These are phyloP conservation scores for Plumapathes pennacea DNA, from an alignment of 92 coral and sea anemone species.

Conservation along the genomic window DNA sequence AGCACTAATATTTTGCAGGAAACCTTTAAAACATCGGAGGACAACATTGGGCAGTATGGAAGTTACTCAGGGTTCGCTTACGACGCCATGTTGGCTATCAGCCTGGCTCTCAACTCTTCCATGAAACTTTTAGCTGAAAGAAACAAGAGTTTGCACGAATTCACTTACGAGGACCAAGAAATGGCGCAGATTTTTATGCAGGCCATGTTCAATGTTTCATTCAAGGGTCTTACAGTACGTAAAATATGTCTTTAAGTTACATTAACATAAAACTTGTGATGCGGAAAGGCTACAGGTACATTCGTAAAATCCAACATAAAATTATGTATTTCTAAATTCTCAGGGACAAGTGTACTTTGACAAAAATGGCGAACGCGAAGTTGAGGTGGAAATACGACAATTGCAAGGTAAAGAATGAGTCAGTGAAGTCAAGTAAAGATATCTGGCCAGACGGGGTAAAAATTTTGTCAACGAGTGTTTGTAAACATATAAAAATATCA, in stretches of 20 bases:
- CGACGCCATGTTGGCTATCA: constrained; percentile 59
- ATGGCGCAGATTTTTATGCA: constrained; percentile 24
- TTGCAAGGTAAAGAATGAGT: constrained; percentile 40
- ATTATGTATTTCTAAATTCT: neutral
- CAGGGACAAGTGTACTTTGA: constrained; percentile 51
- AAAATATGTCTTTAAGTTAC: no score
- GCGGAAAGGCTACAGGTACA: no score
- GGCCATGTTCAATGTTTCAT: constrained; percentile 19
- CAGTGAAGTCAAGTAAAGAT: neutral
- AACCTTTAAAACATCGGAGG: constrained; percentile 21
- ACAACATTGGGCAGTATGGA: constrained; percentile 25
- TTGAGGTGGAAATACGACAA: constrained; percentile 22
- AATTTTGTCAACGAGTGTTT: no score
- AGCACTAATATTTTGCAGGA: constrained; percentile 1
- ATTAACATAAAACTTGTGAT: no score
- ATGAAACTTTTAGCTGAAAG: constrained; percentile 17
- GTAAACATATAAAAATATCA: no score
- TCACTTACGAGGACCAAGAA: constrained; percentile 12
- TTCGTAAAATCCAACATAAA: no score
- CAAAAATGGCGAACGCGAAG: constrained; percentile 46
- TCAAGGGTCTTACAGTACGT: constrained; percentile 65
- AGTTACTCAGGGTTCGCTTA: constrained; percentile 50
- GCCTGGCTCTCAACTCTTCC: constrained; percentile 48
- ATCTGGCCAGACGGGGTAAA: constrained; percentile 29
- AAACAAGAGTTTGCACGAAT: constrained; percentile 45